Base-by-base conservation (phyloP, 2,888 invertebrate species). In the Megamerina dolium region DNA sequence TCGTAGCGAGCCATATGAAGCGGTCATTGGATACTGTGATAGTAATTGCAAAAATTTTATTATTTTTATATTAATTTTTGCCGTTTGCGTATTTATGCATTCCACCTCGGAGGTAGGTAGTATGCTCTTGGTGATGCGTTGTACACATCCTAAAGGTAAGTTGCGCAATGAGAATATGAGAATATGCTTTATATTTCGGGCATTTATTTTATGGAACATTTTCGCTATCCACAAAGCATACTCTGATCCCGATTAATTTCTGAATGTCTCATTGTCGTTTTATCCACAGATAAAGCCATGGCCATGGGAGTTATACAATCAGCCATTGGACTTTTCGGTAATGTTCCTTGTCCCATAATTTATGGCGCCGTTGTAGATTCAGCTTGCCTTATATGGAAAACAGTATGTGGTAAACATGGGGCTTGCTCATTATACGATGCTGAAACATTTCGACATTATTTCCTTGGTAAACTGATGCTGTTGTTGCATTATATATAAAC, bases 311-410 rank as follows among this genome's bases (percentile, higher is more conserved):
- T 93, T 63, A 91, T 92, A 65, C 90, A 91, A 70, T 91, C 91
- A 72, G 91, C 92, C 44, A 91, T 92, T 53, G 92, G 92, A 45
- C 77, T 92, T 54, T 91, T 93, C 73, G 92, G 90, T 56, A 93
- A 92, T 73, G 91, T 93, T 63, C 93, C 92, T 57, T 93, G 93
- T 71, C 91, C 92, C n/a, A 89, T 92, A 57, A 82, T 93, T 56
- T 93, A 93, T 72, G 93, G 92, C 48, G 87, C 88, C 32, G 88
- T 92, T 4, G 87, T 93, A 43, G 93, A 93, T 75, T 89, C 88
- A 2, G 89, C 92, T 5, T 93, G 93, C 68, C 77, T 90, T 23
- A 82, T 90, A 56, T 88, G 92, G 78, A 89, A 90, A 70, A 79
- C 78, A 45, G 80, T 85, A 3, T 90, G 90, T 67, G 86, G 84